Evolutionary conservation across 2,797 vertebrate genomes (phyloP).

Genomic region (Spheniscus humboldti): DNA sequence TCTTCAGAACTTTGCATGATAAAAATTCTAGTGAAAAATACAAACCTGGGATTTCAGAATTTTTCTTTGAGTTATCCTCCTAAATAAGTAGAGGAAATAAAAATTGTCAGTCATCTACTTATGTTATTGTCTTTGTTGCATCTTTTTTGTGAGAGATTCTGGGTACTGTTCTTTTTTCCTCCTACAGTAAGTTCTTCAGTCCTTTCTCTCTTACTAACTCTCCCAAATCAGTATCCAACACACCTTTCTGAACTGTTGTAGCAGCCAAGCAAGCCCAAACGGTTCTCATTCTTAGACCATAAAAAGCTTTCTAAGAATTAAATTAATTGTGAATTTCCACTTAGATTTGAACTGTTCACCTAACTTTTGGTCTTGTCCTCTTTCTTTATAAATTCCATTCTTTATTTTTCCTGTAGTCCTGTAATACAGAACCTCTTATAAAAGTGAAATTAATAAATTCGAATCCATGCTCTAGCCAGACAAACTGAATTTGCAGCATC

Average conservation of each 20-base stretch:
- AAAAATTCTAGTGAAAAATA: background rate
- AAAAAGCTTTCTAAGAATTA: background rate
- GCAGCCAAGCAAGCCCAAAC: background rate
- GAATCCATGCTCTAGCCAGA: background rate
- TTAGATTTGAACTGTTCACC: background rate
- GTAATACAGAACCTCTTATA: background rate
- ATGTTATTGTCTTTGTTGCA: background rate
- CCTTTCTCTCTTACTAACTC: background rate
- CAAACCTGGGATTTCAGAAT: background rate
- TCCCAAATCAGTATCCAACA: background rate
- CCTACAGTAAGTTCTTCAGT: background rate
- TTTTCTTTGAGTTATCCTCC: background rate
- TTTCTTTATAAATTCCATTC: background rate
- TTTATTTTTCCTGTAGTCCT: background rate
- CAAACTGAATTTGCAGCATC: background rate
- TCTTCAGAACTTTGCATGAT: background rate
- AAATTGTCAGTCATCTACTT: background rate
- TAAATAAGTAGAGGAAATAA: background rate
- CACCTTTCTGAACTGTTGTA: background rate
- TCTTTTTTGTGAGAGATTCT: background rate
- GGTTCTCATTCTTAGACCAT: background rate
- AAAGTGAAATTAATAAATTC: background rate
- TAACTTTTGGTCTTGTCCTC: background rate
- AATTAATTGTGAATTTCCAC: background rate
- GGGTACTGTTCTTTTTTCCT: background rate